Evolutionary conservation across 35 echinoderm and acorn worm genomes (phyloP), one percentile per base, ranked within the genome.

Genomic region (Ophioderma brevispina): DNA sequence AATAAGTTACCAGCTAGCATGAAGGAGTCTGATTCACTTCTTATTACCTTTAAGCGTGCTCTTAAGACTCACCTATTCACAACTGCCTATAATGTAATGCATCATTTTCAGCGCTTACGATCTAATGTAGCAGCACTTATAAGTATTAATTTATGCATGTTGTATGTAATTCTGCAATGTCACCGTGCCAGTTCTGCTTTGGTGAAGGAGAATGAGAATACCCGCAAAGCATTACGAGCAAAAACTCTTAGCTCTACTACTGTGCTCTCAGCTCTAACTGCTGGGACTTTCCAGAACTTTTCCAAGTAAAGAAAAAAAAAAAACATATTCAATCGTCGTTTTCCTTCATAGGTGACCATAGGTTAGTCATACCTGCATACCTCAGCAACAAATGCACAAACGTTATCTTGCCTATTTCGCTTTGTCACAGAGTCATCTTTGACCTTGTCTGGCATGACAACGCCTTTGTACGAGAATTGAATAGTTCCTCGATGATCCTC

Each of bases 341-440:
- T 89, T n/a, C n/a, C 77, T 81, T 89, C 76, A 79, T 77, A 3
- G 59, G 5, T 5, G 78, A 3, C 78, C 78, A 80, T 13, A 80
- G 13, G 13, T 37, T 39, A 13, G 36, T 13, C 31, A 34, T 80
- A 13, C 38, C 78, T 37, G 33, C 1, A 80, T 80, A 4, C 38
- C 0, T 86, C 84, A 1, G 2, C 1, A 64, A 86, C 87, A 89
- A 89, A 89, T 1, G 5, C 38, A 34, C 75, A 78, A 76, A 88
- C 11, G 36, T 34, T 13, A 76, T 40, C 19, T 37, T 28, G 36
- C 86, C 86, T 31, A 35, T n/a, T 40, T 14, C 35, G 32, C 38
- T 41, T 78, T 88, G 86, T 33, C 38, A 46, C 36, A 42, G 39
- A 87, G 32, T 76, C 40, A 11, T 78, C 4, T 42, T 32, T 1